These are phyloP conservation scores for Smutsia temminckii DNA, from an alignment of 2,797 vertebrate genomes.

Conservation along the genomic window DNA sequence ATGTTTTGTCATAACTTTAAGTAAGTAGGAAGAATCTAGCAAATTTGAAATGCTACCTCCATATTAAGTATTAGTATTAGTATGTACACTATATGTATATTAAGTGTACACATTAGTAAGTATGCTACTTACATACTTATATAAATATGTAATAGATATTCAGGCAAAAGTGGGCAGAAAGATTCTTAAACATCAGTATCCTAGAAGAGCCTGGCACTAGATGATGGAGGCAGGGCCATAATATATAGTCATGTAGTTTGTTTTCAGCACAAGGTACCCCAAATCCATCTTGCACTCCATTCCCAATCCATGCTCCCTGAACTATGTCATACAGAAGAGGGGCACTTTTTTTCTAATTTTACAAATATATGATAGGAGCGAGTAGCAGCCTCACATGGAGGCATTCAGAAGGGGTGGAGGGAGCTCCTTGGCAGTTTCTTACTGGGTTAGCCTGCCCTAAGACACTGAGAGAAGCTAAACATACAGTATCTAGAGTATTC, in stretches of 20 bases:
- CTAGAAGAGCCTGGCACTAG: not conserved
- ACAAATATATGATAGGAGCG: not conserved
- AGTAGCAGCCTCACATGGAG: not conserved
- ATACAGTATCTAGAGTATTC: not conserved
- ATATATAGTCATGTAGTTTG: not conserved
- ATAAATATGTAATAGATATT: not conserved
- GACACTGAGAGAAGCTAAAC: not conserved
- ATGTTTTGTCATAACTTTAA: conserved; percentile 66
- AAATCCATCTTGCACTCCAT: not conserved
- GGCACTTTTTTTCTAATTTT: not conserved
- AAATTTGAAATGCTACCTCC: conserved; percentile 57
- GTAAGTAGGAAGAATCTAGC: conserved; percentile 63
- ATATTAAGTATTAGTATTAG: conserved; percentile 48
- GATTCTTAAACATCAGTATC: not conserved
- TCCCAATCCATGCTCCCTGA: not conserved
- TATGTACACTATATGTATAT: not conserved
- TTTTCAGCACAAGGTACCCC: not conserved
- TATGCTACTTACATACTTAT: not conserved
- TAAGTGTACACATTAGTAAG: not conserved
- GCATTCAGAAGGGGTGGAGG: not conserved
- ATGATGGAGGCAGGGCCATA: not conserved
- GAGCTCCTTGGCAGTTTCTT: not conserved
- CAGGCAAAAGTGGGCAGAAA: not conserved
- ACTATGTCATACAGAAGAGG: not conserved
- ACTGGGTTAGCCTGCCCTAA: not conserved